These are phyloP conservation scores for Drosophila varians DNA, from an alignment of 1,140 invertebrate genomes.

Conservation along the genomic window DNA sequence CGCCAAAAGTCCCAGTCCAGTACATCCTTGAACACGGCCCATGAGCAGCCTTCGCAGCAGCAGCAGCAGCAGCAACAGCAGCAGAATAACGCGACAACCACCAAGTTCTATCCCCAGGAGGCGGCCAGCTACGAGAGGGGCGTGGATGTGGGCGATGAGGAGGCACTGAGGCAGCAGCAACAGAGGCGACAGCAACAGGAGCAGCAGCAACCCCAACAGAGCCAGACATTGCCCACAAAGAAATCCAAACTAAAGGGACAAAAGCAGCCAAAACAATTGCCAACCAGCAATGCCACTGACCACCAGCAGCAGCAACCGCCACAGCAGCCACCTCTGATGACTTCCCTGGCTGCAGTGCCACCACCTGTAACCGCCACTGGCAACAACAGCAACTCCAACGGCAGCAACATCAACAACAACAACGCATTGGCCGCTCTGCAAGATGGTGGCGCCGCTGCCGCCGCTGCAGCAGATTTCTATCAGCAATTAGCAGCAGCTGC, in stretches of 20 bases:
- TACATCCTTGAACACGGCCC: slow-evolving; percentile 73
- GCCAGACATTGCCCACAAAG: slow-evolving; percentile 74
- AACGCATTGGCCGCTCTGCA: slow-evolving; percentile 67
- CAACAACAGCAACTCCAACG: slow-evolving; percentile 33
- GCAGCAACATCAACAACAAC: slow-evolving; percentile 47
- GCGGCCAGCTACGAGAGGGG: slow-evolving; percentile 67
- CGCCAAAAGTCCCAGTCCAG: slow-evolving; percentile 79
- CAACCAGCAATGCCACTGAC: slow-evolving; percentile 45
- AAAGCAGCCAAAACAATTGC: slow-evolving; percentile 79
- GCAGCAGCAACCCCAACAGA: slow-evolving; percentile 44
- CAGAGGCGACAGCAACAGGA: slow-evolving; percentile 32
- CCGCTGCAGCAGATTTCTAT: slow-evolving; percentile 69
- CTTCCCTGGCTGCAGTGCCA: slow-evolving; percentile 68
- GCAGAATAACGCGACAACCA: slow-evolving; percentile 41
- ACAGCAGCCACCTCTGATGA: slow-evolving; percentile 63
- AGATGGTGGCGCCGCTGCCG: slow-evolving; percentile 69
- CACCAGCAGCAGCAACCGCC: slow-evolving; percentile 26
- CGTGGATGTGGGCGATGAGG: slow-evolving; percentile 78
- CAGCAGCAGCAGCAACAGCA: slow-evolving; percentile 49
- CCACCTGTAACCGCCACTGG: slow-evolving; percentile 33
- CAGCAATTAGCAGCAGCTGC: slow-evolving; percentile 72
- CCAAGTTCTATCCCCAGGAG: slow-evolving; percentile 72
- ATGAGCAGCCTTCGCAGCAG: slow-evolving; percentile 69
- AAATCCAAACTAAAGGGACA: slow-evolving; percentile 78
- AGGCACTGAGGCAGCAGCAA: slow-evolving; percentile 62